Conservation (phyloP, 2,113 vertebrate genomes). For the Athene cunicularia region DNA sequence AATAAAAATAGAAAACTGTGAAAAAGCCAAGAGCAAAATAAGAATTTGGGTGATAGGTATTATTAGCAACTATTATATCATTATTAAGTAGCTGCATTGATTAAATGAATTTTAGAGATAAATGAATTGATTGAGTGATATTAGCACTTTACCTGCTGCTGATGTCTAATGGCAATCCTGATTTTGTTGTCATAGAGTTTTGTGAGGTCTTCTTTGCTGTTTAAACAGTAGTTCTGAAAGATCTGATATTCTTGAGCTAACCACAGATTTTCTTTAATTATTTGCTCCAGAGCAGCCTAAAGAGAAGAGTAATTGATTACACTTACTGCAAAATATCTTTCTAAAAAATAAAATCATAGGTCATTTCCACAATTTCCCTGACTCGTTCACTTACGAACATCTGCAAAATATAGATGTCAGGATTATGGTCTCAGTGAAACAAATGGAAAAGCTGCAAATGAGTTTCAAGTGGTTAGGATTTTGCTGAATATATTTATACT, state of each 20-base stretch:
- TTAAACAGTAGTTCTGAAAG: conserved; percentile 28
- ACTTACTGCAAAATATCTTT: neutral
- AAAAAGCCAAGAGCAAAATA: neutral
- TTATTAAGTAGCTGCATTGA: neutral
- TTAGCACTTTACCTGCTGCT: conserved; percentile 51
- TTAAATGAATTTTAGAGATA: neutral
- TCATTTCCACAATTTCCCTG: neutral
- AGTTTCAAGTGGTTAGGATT: neutral
- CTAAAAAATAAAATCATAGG: neutral
- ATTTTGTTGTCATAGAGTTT: conserved; percentile 18
- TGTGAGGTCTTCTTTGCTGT: conserved; percentile 44
- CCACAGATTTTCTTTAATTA: conserved; percentile 58
- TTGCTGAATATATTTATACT: neutral
- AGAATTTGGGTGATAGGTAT: neutral
- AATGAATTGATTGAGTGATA: neutral
- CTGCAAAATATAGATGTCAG: neutral
- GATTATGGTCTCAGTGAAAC: neutral
- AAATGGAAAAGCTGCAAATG: neutral
- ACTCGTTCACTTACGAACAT: neutral
- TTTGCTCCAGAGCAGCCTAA: conserved; percentile 45
- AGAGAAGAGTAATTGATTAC: conserved; percentile 5
- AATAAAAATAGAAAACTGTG: neutral
- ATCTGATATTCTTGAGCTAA: conserved; percentile 68
- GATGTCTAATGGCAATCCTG: conserved; percentile 7
- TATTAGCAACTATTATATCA: neutral